Percentiles rank a stretch among this genome's conserved stretches.
Conservation (phyloP, 1,140 invertebrate species). For the Drepana arcuata region DNA sequence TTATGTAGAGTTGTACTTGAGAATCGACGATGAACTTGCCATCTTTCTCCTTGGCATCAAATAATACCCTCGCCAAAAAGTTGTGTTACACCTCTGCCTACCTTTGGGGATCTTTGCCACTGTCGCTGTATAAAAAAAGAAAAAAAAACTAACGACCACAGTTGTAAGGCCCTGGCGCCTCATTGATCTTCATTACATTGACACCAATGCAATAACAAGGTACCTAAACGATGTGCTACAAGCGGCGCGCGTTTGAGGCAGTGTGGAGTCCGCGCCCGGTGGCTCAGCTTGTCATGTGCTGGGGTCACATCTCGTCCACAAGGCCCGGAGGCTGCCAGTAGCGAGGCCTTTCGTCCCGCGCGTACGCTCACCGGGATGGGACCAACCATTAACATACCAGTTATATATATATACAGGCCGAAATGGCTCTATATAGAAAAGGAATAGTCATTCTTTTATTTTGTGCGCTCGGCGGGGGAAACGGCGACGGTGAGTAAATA, state of each 20-base stretch:
- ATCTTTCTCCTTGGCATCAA: too few species aligned
- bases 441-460: slow-evolving; percentile 49
- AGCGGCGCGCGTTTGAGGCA: slow-evolving; percentile 16
- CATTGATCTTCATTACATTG: slow-evolving; percentile 59
- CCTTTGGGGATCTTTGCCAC: too few species aligned
- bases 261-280: slow-evolving; percentile 24
- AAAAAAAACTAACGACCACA: too few species aligned
- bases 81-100: too few species aligned
- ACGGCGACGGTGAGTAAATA: slow-evolving; percentile 47
- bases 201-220: slow-evolving; percentile 50
- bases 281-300: slow-evolving; percentile 25
- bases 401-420: slow-evolving; percentile 45
- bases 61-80: too few species aligned
- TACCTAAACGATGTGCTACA: slow-evolving; percentile 33
- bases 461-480: slow-evolving; percentile 35
- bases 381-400: slow-evolving; percentile 45
- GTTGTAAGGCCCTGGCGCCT: slow-evolving; percentile 26
- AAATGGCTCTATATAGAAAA: slow-evolving; percentile 54
- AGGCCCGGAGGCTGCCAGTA: slow-evolving; percentile 12
- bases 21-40: too few species aligned
- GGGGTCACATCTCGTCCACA: slow-evolving; percentile 12
- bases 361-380: slow-evolving; percentile 46
- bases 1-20: too few species aligned
- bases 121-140: too few species aligned
- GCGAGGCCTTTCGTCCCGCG: slow-evolving; percentile 5